Conservation (phyloP, 2,113 vertebrate genomes). For the Myiagra hebetior region DNA sequence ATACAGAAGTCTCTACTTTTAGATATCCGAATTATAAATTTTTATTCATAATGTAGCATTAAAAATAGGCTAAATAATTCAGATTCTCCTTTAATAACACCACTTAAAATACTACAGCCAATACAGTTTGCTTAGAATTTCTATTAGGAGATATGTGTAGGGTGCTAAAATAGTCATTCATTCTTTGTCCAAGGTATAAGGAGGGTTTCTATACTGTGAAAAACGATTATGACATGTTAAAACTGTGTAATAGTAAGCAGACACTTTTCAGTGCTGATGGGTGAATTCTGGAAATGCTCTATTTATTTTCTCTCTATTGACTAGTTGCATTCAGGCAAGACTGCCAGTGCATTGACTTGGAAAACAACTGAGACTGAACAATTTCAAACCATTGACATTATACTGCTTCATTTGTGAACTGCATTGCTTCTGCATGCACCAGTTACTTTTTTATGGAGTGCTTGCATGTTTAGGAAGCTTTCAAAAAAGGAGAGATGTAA, state of each 20-base stretch:
- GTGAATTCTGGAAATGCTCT: conserved; percentile 77
- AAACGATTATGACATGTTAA: conserved; percentile 85
- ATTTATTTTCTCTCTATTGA: conserved; percentile 79
- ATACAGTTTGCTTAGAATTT: conserved; percentile 60
- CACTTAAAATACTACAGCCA: conserved; percentile 7
- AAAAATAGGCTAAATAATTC: background rate
- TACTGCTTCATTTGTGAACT: conserved; percentile 72
- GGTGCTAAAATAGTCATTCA: conserved; percentile 70
- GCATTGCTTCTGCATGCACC: conserved; percentile 65
- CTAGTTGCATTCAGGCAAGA: conserved; percentile 78
- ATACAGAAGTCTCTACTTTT: background rate
- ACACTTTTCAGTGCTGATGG: conserved; percentile 74
- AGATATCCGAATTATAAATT: background rate
- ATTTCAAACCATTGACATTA: conserved; percentile 73
- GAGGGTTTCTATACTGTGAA: conserved; percentile 71
- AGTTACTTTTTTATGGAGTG: conserved; percentile 71
- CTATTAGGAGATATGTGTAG: conserved; percentile 58
- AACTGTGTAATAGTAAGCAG: conserved; percentile 76
- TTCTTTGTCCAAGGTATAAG: conserved; percentile 62
- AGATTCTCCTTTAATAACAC: background rate
- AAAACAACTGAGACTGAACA: conserved; percentile 78
- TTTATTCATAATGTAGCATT: conserved; percentile 6
- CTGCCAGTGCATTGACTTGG: conserved; percentile 78
- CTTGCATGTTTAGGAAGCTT: conserved; percentile 65
- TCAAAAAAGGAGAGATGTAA: conserved; percentile 32